Evolutionary conservation across 2,888 invertebrate species (phyloP), one percentile per base, ranked within the genome.

Genomic region (Sturmia bella): DNA sequence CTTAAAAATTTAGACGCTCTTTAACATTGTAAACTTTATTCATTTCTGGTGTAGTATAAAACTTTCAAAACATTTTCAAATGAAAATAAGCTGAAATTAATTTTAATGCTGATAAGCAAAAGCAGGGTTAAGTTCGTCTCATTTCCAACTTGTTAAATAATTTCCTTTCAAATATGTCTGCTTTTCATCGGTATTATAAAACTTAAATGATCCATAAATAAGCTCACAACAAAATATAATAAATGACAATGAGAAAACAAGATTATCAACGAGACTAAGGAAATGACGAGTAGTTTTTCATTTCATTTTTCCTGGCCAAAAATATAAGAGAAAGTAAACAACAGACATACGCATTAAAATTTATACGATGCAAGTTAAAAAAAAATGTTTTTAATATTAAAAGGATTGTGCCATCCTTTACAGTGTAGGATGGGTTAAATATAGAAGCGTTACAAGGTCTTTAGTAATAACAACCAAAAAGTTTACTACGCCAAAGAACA

Each of bases 191-290:
- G 11, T 37, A 45, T n/a, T 57, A 37, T 70, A 43, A 39, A 75
- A 70, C 56, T 57, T 57, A 69, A 74, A 64, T 75, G 41, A 69
- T 75, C 64, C 80, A 80, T 43, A 75, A 74, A 70, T 56, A 74
- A 69, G 50, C 57, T 68, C 32, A 61, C 69, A 32, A 32, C 32
- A 32, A 32, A 32, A 32, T 9, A 32, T 64, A 56, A 15, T 37
- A 13, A 37, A 17, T 54, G 5, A 32, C 32, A 32, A 21, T 0
- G 1, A 19, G n/a, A 17, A 61, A 41, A 27, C 0, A 32, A 6
- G 9, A 48, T 12, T 21, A 15, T 6, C 5, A 48, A 13, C 32
- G 43, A 24, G 54, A 13, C 17, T 24, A 63, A 63, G 74, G 56
- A 80, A 80, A 74, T 74, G 74, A 74, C 68, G 63, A 61, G 17